These are phyloP conservation scores for Chunga burmeisteri DNA, from an alignment of 2,113 vertebrate species.

Conservation along the genomic window DNA sequence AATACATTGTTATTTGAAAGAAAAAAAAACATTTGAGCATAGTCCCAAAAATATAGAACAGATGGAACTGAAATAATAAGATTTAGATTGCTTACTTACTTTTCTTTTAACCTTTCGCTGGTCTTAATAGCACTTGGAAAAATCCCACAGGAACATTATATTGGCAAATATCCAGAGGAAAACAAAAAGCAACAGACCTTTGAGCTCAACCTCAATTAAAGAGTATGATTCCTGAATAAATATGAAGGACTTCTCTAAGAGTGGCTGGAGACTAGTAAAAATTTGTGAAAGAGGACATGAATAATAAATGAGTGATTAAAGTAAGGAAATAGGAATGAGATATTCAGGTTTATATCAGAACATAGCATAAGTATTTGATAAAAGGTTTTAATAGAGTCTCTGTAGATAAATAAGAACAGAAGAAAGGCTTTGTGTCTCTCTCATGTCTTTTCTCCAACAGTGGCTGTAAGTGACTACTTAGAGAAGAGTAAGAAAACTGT, in stretches of 20 bases:
- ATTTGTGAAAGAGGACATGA: neutral
- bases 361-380: neutral
- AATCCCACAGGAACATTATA: neutral
- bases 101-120: neutral
- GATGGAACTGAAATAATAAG: neutral
- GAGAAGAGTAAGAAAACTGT: neutral
- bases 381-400: neutral
- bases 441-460: neutral
- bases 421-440: neutral
- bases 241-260: conserved; percentile 19
- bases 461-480: neutral
- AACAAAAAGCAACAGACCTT: neutral
- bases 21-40: neutral
- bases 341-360: neutral
- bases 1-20: neutral
- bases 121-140: neutral
- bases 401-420: neutral
- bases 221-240: conserved; percentile 5
- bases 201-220: neutral
- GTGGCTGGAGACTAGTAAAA: neutral
- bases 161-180: neutral
- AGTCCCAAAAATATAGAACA: neutral
- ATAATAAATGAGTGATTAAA: conserved; percentile 35
- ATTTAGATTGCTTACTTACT: neutral
- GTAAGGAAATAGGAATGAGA: neutral